These are phyloP conservation scores for Adineta ricciae DNA, from an alignment of 2,888 invertebrate species.

Conservation along the genomic window DNA sequence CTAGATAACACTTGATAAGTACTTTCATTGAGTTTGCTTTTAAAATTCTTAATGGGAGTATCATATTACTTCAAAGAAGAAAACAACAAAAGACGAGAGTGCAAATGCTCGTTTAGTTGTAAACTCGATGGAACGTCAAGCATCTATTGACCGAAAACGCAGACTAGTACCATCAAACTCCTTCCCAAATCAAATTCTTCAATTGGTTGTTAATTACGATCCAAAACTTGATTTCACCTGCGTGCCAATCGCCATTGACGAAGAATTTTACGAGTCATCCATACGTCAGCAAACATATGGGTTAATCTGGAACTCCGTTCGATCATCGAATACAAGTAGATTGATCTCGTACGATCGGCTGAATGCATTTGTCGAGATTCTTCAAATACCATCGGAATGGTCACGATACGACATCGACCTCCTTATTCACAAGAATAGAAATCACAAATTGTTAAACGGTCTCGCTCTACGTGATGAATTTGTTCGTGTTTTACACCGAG, in stretches of 20 bases:
- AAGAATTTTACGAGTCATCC: not conserved
- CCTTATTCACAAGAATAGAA: not conserved
- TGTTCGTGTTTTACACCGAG: not conserved
- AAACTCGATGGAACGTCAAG: not conserved
- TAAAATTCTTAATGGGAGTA: not conserved
- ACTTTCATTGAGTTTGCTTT: not conserved
- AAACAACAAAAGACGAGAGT: too few relatives aligned
- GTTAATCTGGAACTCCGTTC: not conserved
- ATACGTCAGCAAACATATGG: constrained; percentile 11
- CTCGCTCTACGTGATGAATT: constrained; percentile 4
- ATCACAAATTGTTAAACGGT: not conserved
- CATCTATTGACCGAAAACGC: not conserved
- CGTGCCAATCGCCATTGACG: not conserved
- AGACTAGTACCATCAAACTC: too few relatives aligned
- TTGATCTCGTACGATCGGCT: not conserved
- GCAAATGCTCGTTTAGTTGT: too few relatives aligned
- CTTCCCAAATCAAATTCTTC: not conserved
- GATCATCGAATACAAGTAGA: not conserved
- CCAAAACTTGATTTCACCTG: not conserved
- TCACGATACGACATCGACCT: not conserved
- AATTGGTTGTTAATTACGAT: not conserved
- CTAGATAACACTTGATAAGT: not conserved
- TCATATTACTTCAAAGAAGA: not conserved
- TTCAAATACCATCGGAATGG: not conserved
- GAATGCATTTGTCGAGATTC: not conserved